Conservation (phyloP, 2,888 invertebrate species). For the Coleophora flavipennella region DNA sequence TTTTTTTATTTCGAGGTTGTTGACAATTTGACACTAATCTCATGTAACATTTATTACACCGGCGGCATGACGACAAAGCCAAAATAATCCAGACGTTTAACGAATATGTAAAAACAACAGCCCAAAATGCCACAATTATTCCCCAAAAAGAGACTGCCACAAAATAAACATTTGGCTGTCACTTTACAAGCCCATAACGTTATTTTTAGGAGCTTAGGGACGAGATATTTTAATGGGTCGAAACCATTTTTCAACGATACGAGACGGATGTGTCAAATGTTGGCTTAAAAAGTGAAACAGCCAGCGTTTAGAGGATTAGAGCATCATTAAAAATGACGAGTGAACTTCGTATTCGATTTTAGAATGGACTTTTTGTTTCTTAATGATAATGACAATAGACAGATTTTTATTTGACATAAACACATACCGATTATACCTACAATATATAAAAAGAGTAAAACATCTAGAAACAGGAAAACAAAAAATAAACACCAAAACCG, state of each 20-base stretch:
- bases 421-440: no score
- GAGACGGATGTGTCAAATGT: slow-evolving; percentile 50
- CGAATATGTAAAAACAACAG: slow-evolving; percentile 1
- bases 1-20: no score
- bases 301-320: neutral
- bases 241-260: slow-evolving; percentile 52
- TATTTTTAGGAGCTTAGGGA: slow-evolving; percentile 49
- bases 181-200: slow-evolving; percentile 23
- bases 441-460: no score
- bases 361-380: neutral
- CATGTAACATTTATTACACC: no score
- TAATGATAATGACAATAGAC: no score
- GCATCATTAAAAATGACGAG: neutral
- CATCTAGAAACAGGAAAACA: no score
- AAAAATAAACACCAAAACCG: no score
- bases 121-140: slow-evolving; percentile 28
- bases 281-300: slow-evolving; percentile 21
- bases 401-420: no score
- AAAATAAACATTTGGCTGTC: slow-evolving; percentile 54
- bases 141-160: slow-evolving; percentile 36
- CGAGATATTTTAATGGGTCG: slow-evolving; percentile 51
- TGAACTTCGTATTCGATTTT: neutral
- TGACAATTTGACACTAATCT: no score
- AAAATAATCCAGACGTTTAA: neutral
- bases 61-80: neutral